Percentiles rank a stretch among this genome's conserved stretches.
Conservation (phyloP, 2,113 vertebrate species). For the Eulemur rufifrons region DNA sequence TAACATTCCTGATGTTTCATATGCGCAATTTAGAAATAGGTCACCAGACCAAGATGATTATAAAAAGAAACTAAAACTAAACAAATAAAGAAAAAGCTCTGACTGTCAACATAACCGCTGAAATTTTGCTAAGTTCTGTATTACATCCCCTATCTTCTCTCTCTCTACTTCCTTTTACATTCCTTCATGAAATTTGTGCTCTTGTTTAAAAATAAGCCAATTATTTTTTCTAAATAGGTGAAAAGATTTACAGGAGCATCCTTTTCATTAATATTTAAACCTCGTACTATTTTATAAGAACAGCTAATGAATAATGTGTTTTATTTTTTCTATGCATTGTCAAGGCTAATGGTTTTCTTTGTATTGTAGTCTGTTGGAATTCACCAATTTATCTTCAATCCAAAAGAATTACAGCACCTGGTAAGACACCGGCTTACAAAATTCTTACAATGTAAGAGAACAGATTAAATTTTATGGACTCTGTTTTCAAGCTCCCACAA, state of each 20-base stretch:
- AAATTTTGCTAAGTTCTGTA: not conserved
- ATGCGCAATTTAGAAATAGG: constrained; percentile 64
- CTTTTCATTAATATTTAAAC: constrained; percentile 61
- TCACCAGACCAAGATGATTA: constrained; percentile 61
- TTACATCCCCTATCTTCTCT: not conserved
- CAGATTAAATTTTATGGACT: constrained; percentile 76
- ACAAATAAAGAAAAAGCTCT: constrained; percentile 51
- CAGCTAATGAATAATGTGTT: constrained; percentile 70
- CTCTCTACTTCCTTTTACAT: constrained; percentile 34
- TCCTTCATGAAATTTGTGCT: constrained; percentile 59
- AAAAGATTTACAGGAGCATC: constrained; percentile 64
- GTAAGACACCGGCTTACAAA: constrained; percentile 78
- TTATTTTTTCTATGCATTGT: constrained; percentile 80
- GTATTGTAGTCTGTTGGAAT: constrained; percentile 76
- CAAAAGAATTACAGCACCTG: constrained; percentile 71
- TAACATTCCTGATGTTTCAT: constrained; percentile 37
- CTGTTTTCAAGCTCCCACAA: constrained; percentile 61
- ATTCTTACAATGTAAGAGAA: constrained; percentile 66
- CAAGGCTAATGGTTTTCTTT: constrained; percentile 79
- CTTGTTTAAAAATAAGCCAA: constrained; percentile 69
- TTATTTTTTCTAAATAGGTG: constrained; percentile 77
- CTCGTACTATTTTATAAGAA: constrained; percentile 69
- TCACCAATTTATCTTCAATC: constrained; percentile 81
- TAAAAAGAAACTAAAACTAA: not conserved
- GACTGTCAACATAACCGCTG: constrained; percentile 50